phyloP scores from a whole-genome alignment of 2,797 vertebrate species.

The Menidia menidia region DNA sequence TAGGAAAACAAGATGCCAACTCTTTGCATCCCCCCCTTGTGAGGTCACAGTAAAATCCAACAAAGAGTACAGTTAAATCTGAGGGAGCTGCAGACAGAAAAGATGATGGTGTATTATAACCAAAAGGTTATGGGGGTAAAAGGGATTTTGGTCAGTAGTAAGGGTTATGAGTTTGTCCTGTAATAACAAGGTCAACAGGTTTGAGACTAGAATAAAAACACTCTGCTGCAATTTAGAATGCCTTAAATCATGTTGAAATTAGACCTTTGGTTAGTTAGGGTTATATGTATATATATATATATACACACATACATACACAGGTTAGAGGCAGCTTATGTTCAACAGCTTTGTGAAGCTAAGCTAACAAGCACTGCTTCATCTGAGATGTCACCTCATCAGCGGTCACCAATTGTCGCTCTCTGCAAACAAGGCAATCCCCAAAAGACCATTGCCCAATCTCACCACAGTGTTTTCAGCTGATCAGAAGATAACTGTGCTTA shows the following conservation, averaged over 20 bases:
- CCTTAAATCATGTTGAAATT: conserved; percentile 8
- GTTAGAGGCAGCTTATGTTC: background rate
- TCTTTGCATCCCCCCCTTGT: conserved; percentile 7
- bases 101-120: conserved; percentile 32
- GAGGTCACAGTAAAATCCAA: conserved; percentile 28
- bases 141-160: conserved; percentile 1
- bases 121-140: background rate
- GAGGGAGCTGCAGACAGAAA: conserved; percentile 15
- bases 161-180: conserved; percentile 11
- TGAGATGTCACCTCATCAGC: background rate
- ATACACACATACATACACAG: conserved; percentile 4
- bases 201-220: conserved; percentile 5
- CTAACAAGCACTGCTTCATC: background rate
- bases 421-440: background rate
- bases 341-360: background rate
- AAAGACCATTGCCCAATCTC: background rate
- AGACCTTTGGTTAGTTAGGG: background rate
- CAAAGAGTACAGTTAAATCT: conserved; percentile 22
- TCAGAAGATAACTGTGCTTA: conserved; percentile 7
- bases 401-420: background rate
- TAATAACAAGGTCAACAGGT: conserved; percentile 25
- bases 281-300: background rate
- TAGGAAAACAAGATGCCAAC: conserved; percentile 62
- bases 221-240: conserved; percentile 3
- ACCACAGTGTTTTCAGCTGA: background rate